phyloP scores from a whole-genome alignment of 2,797 vertebrate genomes.

The Acanthurus lineatus region DNA sequence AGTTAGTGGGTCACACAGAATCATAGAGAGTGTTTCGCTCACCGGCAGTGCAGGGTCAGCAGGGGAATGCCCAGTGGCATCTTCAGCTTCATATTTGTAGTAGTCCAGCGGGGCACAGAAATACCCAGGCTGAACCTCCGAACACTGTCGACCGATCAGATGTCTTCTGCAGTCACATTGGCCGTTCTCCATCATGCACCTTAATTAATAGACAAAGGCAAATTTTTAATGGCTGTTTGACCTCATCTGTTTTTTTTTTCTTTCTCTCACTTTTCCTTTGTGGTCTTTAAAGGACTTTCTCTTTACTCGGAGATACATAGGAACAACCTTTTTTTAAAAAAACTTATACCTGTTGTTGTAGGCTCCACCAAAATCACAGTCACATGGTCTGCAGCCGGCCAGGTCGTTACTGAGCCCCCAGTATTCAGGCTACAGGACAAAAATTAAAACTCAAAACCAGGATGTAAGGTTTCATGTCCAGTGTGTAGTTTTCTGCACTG shows the following conservation, averaged over 20 bases:
- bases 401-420: conserved; percentile 91
- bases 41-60: conserved; percentile 85
- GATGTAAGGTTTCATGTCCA: background rate
- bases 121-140: conserved; percentile 89
- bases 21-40: conserved; percentile 58
- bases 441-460: conserved; percentile 26
- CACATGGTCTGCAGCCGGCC: conserved; percentile 88
- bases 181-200: conserved; percentile 88
- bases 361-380: conserved; percentile 92
- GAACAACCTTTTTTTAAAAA: background rate
- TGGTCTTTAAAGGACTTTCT: background rate
- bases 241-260: background rate
- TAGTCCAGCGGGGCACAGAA: conserved; percentile 91
- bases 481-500: background rate
- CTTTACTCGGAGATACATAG: background rate
- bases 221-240: background rate
- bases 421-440: conserved; percentile 86
- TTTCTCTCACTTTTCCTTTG: background rate
- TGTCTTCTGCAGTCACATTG: conserved; percentile 90
- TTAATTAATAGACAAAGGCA: conserved; percentile 46
- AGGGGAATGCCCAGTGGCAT: conserved; percentile 78
- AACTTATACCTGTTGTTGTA: conserved; percentile 88
- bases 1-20: too few species aligned
- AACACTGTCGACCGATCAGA: conserved; percentile 88
- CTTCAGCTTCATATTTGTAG: conserved; percentile 90